Percentiles rank a stretch among this genome's conserved stretches.
Conservation (phyloP, 2,113 vertebrate species). For the Syrmaticus mikado region DNA sequence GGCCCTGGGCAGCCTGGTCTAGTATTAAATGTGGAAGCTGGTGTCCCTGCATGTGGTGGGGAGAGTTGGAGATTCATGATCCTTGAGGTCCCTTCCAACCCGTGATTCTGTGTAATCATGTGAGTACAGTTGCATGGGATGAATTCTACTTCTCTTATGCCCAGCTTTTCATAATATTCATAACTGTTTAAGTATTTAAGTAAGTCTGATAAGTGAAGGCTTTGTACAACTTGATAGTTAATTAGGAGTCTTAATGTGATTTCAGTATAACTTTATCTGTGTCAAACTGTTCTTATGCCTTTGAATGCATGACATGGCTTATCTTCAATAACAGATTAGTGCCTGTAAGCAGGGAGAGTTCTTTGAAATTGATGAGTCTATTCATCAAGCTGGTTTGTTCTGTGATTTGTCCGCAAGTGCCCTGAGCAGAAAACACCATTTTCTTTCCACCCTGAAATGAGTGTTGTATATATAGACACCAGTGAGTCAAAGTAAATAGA, state of each 20-base stretch:
- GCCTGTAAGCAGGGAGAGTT: not conserved
- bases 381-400: not conserved
- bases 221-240: not conserved
- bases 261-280: not conserved
- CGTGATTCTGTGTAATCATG: not conserved
- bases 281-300: not conserved
- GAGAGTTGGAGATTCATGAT: no score
- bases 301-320: not conserved
- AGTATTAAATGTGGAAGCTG: no score
- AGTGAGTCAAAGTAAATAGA: not conserved
- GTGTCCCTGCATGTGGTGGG: no score
- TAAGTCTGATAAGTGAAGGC: not conserved
- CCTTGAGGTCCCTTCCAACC: no score
- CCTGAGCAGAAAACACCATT: not conserved
- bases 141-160: not conserved
- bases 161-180: not conserved
- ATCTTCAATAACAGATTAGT: not conserved
- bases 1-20: no score
- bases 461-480: not conserved
- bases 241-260: not conserved
- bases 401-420: not conserved
- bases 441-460: not conserved
- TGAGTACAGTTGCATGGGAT: not conserved
- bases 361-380: not conserved
- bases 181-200: not conserved